These are phyloP conservation scores for Bombus confusus DNA, from an alignment of 1,140 invertebrate species.

Conservation along the genomic window DNA sequence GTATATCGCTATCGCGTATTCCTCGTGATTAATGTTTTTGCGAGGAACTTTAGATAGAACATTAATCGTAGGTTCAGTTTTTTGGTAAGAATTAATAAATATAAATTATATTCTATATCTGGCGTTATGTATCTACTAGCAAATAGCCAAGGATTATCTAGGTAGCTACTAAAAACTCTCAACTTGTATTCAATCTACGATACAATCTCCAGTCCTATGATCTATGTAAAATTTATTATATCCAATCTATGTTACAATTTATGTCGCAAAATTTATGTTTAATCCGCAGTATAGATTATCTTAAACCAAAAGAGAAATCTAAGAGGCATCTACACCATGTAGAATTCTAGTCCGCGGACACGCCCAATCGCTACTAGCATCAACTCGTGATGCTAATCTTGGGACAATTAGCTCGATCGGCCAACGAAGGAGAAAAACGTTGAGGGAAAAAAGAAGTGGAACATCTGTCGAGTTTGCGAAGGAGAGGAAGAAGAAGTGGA, in stretches of 20 bases:
- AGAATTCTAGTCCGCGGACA: not conserved
- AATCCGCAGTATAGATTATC: not conserved
- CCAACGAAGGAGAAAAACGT: not conserved
- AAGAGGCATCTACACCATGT: too few species aligned
- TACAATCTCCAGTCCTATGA: too few species aligned
- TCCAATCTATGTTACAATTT: not conserved
- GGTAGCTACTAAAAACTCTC: too few species aligned
- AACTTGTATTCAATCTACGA: too few species aligned
- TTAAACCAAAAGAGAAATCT: too few species aligned
- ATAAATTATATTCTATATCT: not conserved
- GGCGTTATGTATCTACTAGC: too few species aligned
- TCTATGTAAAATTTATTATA: too few species aligned
- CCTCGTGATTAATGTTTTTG: too few species aligned
- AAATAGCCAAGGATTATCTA: too few species aligned
- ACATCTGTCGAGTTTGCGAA: constrained; percentile 42
- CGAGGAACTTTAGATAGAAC: too few species aligned
- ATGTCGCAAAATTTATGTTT: not conserved
- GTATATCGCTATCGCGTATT: too few species aligned
- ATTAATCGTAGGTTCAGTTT: not conserved
- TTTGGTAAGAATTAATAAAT: not conserved
- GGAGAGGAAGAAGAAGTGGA: constrained; percentile 33
- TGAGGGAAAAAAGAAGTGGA: constrained; percentile 8
- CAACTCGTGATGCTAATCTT: constrained; percentile 29
- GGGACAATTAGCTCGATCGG: constrained; percentile 41
- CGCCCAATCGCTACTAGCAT: not conserved